Base-by-base conservation (phyloP, 2,113 vertebrate species). In the Hippolais icterina region DNA sequence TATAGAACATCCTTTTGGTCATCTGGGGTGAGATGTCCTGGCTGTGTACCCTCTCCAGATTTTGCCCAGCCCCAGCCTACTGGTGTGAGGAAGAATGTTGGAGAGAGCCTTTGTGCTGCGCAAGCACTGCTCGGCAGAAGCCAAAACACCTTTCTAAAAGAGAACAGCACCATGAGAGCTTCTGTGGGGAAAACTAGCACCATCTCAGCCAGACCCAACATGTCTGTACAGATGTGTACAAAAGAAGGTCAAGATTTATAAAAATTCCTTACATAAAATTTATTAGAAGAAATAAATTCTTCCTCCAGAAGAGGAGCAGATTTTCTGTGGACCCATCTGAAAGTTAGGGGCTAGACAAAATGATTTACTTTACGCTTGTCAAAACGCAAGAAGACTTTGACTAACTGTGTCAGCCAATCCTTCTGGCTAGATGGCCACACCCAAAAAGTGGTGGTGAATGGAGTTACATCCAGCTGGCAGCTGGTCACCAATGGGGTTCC, bases 21-120 rank as follows among this genome's bases (percentile, higher is more conserved):
- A n/a, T 31, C 9, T 41, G 18, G 18, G 9, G 10, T 53, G 29
- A 66, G 46, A 52, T 42, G 15, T 37, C 18, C 15, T 8, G n/a
- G 10, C 25, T 85, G 12, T 20, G 25, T 20, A 22, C 15, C 25
- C 18, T 53, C 52, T 50, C 29, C 49, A 41, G 59, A 59, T 21
- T 21, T 65, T 53, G 21, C 8, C 17, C 24, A 65, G 15, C 14
- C 57, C 10, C 29, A 74, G 29, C 8, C 35, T 31, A 24, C 53
- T 37, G 60, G 21, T 0, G 0, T 27, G 6, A 15, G 8, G 23
- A 10, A 9, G 6, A 53, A 74, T 53, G 24, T 8, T 33, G 15
- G 21, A 60, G 29, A 66, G 29, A 80, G n/a, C 9, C 22, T 72
- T 72, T 64, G 12, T 14, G 39, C 21, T 60, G 7, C 27, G 15